phyloP scores from a whole-genome alignment of 92 coral and sea anemone genomes.

The Porites lobata region DNA sequence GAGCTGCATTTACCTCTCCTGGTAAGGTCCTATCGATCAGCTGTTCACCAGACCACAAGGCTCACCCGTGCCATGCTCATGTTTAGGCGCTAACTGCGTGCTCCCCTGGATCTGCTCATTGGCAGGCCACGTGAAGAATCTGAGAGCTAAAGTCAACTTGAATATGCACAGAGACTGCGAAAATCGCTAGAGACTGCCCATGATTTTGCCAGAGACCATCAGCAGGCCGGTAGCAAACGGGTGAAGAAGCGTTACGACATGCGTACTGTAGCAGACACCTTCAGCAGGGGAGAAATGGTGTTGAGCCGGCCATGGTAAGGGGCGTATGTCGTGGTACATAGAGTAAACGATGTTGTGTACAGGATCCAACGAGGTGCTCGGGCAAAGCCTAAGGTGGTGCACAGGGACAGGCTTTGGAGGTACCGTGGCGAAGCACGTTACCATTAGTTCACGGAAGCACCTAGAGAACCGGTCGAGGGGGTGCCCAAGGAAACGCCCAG shows the following conservation, averaged over 20 bases:
- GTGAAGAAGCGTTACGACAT: constrained; percentile 46
- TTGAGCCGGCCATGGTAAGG: constrained; percentile 58
- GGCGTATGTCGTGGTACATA: constrained; percentile 27
- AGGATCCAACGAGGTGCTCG: background rate
- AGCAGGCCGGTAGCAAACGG: constrained; percentile 18
- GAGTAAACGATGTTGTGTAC: background rate
- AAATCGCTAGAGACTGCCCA: constrained; percentile 33
- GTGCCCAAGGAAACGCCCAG: background rate
- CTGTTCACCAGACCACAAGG: constrained; percentile 54
- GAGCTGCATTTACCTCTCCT: constrained; percentile 46
- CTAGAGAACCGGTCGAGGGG: background rate
- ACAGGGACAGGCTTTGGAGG: constrained; percentile 28
- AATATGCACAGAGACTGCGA: background rate
- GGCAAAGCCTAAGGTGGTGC: constrained; percentile 41
- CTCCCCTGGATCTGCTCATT: background rate
- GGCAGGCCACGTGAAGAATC: background rate
- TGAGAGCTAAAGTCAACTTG: background rate
- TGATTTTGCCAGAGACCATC: constrained; percentile 42
- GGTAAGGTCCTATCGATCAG: constrained; percentile 35
- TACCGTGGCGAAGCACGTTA: background rate
- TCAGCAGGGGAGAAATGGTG: constrained; percentile 21
- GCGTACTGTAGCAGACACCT: background rate
- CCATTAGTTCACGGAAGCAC: background rate
- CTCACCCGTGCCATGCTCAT: constrained; percentile 30
- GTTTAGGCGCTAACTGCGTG: constrained; percentile 20